These are phyloP conservation scores for Hippocampus mohnikei DNA, from an alignment of 2,113 vertebrate genomes.

Conservation along the genomic window DNA sequence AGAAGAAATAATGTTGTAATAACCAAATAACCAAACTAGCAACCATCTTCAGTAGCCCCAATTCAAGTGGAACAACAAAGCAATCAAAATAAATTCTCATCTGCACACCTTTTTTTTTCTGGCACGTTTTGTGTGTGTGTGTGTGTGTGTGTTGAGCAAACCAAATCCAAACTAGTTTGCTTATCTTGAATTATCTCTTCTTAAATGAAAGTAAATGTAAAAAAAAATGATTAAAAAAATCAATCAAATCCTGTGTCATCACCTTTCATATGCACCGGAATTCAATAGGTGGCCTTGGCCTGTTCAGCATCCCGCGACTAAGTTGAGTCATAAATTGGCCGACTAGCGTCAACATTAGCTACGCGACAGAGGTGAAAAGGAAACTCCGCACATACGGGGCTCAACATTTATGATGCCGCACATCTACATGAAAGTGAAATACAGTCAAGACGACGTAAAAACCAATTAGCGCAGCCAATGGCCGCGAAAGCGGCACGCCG, in stretches of 20 bases:
- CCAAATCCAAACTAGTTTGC: too few relatives aligned
- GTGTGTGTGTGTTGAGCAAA: too few relatives aligned
- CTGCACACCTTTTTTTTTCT: neutral
- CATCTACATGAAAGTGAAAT: neutral
- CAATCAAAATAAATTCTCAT: neutral
- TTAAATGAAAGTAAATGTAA: neutral
- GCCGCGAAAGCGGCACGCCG: constrained; percentile 15
- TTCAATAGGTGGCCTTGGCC: neutral
- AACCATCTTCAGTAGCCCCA: neutral
- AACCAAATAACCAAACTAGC: too few relatives aligned
- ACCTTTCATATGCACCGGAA: neutral
- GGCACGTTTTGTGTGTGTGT: too few relatives aligned
- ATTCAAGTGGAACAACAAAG: neutral
- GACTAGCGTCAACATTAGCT: neutral
- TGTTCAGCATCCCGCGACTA: too few relatives aligned
- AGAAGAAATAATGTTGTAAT: neutral
- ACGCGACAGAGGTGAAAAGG: neutral
- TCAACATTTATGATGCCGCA: neutral
- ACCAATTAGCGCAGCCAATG: neutral
- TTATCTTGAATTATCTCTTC: neutral
- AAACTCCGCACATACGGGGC: neutral
- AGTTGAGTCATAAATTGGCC: neutral
- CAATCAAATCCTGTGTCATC: neutral
- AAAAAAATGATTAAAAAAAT: neutral
- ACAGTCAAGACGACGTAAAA: neutral